A percentile compares a stretch with the other conserved stretches of the same genome.
Conservation (phyloP, 2,113 vertebrate species). For the Cygnus atratus region DNA sequence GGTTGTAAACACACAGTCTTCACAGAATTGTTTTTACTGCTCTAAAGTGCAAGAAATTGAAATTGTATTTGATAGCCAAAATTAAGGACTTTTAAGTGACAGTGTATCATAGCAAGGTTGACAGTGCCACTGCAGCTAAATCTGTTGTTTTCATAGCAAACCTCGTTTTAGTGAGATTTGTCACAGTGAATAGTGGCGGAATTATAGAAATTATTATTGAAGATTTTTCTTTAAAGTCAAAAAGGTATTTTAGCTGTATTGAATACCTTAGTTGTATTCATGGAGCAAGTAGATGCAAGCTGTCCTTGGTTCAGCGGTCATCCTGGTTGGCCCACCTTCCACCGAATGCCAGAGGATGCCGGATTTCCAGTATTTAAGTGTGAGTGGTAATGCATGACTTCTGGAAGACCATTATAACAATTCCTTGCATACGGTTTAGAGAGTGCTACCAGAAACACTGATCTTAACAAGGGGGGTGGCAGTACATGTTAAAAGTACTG, state of each 20-base stretch:
- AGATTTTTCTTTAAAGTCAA: constrained; percentile 40
- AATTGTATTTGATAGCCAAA: constrained; percentile 53
- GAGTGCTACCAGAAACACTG: neutral
- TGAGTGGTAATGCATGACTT: neutral
- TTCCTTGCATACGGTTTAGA: neutral
- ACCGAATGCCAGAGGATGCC: neutral
- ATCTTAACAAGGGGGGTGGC: neutral
- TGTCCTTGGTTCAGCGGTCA: fast-evolving
- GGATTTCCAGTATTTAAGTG: neutral
- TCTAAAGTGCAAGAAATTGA: constrained; percentile 43
- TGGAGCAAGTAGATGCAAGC: neutral
- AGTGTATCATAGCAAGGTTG: constrained; percentile 56
- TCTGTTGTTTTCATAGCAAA: constrained; percentile 67
- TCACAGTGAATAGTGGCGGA: constrained; percentile 44
- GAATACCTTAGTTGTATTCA: neutral
- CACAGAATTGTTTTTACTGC: constrained; percentile 49
- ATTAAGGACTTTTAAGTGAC: constrained; percentile 55
- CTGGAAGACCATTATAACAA: neutral
- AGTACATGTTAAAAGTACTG: neutral
- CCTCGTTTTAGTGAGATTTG: neutral
- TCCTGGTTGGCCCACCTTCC: neutral
- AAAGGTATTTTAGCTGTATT: neutral
- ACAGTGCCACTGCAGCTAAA: constrained; percentile 49
- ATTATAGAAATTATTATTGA: constrained; percentile 61
- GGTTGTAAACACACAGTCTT: constrained; percentile 46